A percentile compares a stretch with the other conserved stretches of the same genome.
Evolutionary conservation across 2,888 invertebrate species (phyloP).

Genomic region (Drosophila mulleri): DNA sequence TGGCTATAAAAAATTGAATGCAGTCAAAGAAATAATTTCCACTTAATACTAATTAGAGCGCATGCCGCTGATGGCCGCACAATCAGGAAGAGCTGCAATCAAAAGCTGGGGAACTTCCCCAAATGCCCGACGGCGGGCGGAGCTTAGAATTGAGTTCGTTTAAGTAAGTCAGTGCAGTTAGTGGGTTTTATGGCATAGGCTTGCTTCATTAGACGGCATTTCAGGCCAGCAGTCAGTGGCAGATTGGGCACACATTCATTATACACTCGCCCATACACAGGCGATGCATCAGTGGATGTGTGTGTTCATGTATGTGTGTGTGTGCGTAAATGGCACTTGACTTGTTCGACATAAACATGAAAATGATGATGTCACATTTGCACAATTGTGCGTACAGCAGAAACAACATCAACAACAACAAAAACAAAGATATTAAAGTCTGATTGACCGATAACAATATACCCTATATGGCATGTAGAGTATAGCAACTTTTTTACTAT

Average conservation of each 20-base stretch:
- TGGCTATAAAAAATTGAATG: conserved; percentile 62
- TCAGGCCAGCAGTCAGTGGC: conserved; percentile 76
- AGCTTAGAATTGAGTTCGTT: conserved; percentile 56
- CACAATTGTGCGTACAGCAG: conserved; percentile 78
- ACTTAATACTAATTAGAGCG: conserved; percentile 78
- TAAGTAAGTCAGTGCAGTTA: conserved; percentile 75
- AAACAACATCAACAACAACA: conserved; percentile 45
- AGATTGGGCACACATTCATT: conserved; percentile 69
- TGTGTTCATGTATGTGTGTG: conserved; percentile 33
- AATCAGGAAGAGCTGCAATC: conserved; percentile 23
- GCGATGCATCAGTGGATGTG: conserved; percentile 9
- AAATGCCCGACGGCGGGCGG: conserved; percentile 4
- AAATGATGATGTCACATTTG: conserved; percentile 81
- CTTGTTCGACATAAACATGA: conserved; percentile 81
- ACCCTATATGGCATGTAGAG: conserved; percentile 12
- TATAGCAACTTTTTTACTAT: neutral
- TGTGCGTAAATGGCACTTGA: conserved; percentile 74
- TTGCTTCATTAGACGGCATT: conserved; percentile 76
- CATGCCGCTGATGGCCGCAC: conserved; percentile 51
- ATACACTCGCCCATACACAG: conserved; percentile 42
- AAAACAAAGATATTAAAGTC: conserved; percentile 43
- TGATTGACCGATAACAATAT: conserved; percentile 14
- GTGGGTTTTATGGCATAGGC: conserved; percentile 73
- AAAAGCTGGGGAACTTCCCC: neutral
- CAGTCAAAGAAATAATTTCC: conserved; percentile 75